Base-by-base conservation (phyloP, 1,140 invertebrate species). In the Aphaenogaster ashmeadi region DNA sequence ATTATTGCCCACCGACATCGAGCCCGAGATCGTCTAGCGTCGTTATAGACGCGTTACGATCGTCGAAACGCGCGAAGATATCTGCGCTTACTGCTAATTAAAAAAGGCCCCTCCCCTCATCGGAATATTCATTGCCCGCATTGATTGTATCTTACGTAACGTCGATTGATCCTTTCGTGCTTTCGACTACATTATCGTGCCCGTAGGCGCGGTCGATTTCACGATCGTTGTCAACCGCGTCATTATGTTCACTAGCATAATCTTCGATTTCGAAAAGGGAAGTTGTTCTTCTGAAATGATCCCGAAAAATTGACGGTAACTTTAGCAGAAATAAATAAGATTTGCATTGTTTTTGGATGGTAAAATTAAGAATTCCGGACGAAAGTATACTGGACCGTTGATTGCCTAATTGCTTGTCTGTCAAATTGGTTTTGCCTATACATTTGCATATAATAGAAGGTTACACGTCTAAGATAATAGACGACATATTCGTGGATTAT, bases 91-190 rank as follows among this genome's bases (percentile, higher is more conserved):
- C 33, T 47, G 33, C 41, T 60, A 84, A 84, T 84, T 84, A 84
- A 84, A 84, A 84, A 60, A 18, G 9, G 50, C 7, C 27, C 21
- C 41, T 27, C 18, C 78, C 11, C 52, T 72, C 21, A 33, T 72
- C 41, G 41, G 41, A 58, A 84, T 75, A 84, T 84, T 38, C 80
- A 84, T 75, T 47, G 36, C 15, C 3, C n/a, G 18, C 80, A 27
- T 74, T 74, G 80, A 83, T 83, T 21, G 9, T 50, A 84, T 84
- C 69, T 84, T 62, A 62, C n/a, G n/a, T 84, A 74, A 84, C 13
- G 54, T 44, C 21, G 38, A 74, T 60, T 58, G 52, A 58, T 75
- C n/a, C 62, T 60, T 58, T 58, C 67, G 15, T 52, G 21, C 80
- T 74, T 60, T 74, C 80, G 27, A 54, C 18, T 54, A n/a, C 38